Conservation (phyloP, 23 tunicate genomes). For the Diplosoma virens region DNA sequence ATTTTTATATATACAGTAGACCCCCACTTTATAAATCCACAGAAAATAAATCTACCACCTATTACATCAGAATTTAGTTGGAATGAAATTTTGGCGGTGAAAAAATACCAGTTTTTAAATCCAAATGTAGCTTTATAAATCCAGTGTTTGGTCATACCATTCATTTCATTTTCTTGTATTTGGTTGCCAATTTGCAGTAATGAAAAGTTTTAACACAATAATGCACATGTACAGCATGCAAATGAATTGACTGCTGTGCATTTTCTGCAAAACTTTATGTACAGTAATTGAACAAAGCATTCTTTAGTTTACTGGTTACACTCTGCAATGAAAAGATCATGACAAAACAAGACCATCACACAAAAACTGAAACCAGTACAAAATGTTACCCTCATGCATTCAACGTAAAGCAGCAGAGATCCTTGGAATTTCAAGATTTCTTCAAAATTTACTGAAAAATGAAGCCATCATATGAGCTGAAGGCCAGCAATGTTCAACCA, state of each 20-base stretch:
- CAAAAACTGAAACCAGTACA: too few species aligned
- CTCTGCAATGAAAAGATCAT: too few species aligned
- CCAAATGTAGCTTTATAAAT: background rate
- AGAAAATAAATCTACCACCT: background rate
- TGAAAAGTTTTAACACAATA: background rate
- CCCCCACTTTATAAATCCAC: constrained; percentile 1
- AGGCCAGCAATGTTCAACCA: too few species aligned
- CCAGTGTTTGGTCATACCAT: background rate
- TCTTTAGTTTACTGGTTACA: too few species aligned
- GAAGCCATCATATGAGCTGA: too few species aligned
- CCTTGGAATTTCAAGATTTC: too few species aligned
- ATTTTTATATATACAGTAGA: too few species aligned
- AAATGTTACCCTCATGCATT: too few species aligned
- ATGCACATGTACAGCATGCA: background rate
- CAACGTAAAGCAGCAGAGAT: too few species aligned
- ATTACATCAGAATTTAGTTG: background rate
- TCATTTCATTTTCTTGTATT: background rate
- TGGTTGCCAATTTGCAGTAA: background rate
- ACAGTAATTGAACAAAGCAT: background rate
- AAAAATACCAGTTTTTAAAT: background rate
- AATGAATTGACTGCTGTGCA: background rate
- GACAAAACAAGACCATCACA: too few species aligned
- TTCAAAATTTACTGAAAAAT: too few species aligned
- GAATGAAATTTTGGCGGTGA: background rate
- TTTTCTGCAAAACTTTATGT: background rate